phyloP scores from a whole-genome alignment of 1,140 invertebrate species.

The Listronotus oregonensis region DNA sequence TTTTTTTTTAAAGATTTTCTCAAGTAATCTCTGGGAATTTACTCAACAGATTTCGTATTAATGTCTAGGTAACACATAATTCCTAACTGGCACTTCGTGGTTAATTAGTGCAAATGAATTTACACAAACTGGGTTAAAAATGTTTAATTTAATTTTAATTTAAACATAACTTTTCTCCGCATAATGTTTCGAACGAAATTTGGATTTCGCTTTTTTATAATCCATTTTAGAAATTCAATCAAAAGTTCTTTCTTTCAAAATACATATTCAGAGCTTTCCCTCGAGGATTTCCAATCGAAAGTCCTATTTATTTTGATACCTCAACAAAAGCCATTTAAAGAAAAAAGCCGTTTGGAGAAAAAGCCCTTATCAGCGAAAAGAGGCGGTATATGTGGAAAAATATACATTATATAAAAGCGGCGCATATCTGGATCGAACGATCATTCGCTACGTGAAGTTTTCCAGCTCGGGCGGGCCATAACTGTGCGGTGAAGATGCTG shows the following conservation, averaged over 20 bases:
- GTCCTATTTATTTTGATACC: slow-evolving; percentile 42
- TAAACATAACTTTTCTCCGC: no score
- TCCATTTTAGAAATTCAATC: slow-evolving; percentile 36
- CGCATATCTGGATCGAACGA: slow-evolving; percentile 40
- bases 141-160: no score
- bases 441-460: slow-evolving; percentile 36
- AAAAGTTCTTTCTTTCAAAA: slow-evolving; percentile 35
- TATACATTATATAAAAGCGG: slow-evolving; percentile 41
- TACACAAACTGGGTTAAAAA: no score
- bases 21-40: no score
- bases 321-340: slow-evolving; percentile 41
- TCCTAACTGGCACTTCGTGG: no score
- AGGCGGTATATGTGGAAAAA: slow-evolving; percentile 40
- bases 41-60: no score
- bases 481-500: slow-evolving; percentile 43
- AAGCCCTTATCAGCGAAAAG: slow-evolving; percentile 35
- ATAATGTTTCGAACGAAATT: not conserved
- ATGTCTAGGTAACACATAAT: no score
- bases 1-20: no score
- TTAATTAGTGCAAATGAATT: no score
- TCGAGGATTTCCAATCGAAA: slow-evolving; percentile 37
- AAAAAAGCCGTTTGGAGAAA: slow-evolving; percentile 31
- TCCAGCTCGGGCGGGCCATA: slow-evolving; percentile 43
- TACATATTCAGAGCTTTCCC: slow-evolving; percentile 37
- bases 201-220: slow-evolving; percentile 10